A percentile compares a stretch with the other conserved stretches of the same genome.
These are phyloP conservation scores for Agrochola litura DNA, from an alignment of 2,888 invertebrate species.

Conservation along the genomic window DNA sequence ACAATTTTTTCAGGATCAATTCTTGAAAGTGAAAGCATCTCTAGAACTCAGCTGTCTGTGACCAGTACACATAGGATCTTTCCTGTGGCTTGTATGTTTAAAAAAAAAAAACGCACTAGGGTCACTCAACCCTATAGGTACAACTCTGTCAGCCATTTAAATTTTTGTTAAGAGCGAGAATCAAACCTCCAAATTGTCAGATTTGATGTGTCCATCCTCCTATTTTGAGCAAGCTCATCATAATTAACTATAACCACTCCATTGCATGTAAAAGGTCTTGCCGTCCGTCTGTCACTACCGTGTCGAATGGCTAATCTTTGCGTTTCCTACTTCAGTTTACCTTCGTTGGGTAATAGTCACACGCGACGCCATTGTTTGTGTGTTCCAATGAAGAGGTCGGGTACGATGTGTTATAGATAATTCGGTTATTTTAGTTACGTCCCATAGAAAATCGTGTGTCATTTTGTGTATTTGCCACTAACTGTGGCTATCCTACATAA, in stretches of 20 bases:
- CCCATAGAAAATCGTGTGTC: too few relatives aligned
- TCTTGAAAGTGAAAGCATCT: too few relatives aligned
- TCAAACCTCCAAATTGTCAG: background rate
- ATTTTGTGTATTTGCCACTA: background rate
- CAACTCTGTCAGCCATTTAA: background rate
- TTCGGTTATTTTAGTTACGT: conserved; percentile 20
- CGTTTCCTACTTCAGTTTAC: conserved; percentile 46
- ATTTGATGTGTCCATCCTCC: background rate
- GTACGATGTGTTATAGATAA: conserved; percentile 47
- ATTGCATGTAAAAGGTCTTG: conserved; percentile 31
- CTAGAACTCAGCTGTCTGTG: too few relatives aligned
- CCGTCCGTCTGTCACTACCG: conserved; percentile 13
- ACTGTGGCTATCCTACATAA: too few relatives aligned
- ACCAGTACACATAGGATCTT: too few relatives aligned
- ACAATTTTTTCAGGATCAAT: too few relatives aligned
- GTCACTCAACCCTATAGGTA: background rate
- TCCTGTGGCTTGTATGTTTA: too few relatives aligned
- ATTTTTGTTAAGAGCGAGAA: background rate
- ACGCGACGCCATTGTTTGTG: conserved; percentile 42
- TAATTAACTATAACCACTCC: conserved; percentile 40
- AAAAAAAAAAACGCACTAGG: too few relatives aligned
- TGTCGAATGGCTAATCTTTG: conserved; percentile 49
- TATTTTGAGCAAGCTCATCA: conserved; percentile 38
- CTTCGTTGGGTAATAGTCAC: conserved; percentile 50
- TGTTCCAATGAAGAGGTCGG: conserved; percentile 42